phyloP scores from a whole-genome alignment of 2,113 vertebrate species.

The Desmodus rotundus region DNA sequence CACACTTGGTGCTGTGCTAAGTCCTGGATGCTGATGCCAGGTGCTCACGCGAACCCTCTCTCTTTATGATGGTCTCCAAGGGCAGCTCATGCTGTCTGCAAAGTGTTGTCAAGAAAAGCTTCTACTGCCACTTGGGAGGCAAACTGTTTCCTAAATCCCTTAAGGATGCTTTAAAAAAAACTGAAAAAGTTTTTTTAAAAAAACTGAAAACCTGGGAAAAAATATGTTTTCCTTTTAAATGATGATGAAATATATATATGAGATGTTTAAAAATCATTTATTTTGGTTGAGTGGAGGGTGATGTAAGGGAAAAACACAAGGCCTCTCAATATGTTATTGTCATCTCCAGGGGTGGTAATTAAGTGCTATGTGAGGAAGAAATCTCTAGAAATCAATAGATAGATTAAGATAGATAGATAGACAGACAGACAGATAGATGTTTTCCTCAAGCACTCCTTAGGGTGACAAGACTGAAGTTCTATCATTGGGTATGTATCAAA shows the following conservation, averaged over 20 bases:
- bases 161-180: neutral
- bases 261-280: neutral
- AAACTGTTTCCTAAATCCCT: neutral
- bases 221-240: neutral
- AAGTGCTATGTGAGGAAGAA: neutral
- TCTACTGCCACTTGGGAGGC: neutral
- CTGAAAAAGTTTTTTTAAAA: no score
- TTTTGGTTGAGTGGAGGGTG: neutral
- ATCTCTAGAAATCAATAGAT: neutral
- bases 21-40: neutral
- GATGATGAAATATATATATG: neutral
- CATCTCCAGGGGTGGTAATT: neutral
- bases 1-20: neutral
- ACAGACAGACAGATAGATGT: neutral
- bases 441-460: neutral
- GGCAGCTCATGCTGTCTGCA: neutral
- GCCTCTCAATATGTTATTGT: neutral
- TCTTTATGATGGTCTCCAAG: neutral
- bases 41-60: neutral
- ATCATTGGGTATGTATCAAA: neutral
- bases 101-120: neutral
- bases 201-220: neutral
- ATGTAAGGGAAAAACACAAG: neutral
- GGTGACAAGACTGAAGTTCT: neutral
- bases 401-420: neutral